Base-by-base conservation (phyloP, 2,113 vertebrate species). In the Martes martes region DNA sequence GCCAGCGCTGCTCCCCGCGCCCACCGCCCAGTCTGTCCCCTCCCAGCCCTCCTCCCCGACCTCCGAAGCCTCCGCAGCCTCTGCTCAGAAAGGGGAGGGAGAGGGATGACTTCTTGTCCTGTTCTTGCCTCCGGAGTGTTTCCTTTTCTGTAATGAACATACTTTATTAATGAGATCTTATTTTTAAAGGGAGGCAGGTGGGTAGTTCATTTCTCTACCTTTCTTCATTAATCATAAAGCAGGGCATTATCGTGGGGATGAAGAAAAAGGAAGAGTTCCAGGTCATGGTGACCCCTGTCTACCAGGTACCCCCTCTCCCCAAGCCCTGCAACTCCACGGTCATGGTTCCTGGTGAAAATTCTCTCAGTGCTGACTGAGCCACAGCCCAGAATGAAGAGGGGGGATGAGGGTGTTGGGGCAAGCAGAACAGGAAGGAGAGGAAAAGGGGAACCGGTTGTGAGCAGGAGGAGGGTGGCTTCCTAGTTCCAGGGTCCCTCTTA, bases 11-110 rank as follows among this genome's bases (percentile, higher is more conserved):
- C 63, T 67, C 28, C 50, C 8, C 2, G 0, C 2, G 4, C 67
- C 81, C 33, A 0, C 21, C 0, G 0, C 47, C n/a, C 36, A 7
- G 26, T 2, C 14, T 10, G 1, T 2, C 3, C 26, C 36, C 47
- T 76, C 24, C 76, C 18, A 7, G 16, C 5, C 0, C 45, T 4
- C 9, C 8, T 6, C 21, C 28, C 23, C 50, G 3, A 9, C 10
- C 61, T 36, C 23, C 0, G 57, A n/a, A 26, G 36, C 11, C 79
- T 69, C 88, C 15, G 0, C 42, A 10, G 11, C 76, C 83, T 36
- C 88, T 50, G 26, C 61, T 74, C 19, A 18, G 59, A 71, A 19
- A 1, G 9, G 67, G 26, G 26, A 47, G 42, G 6, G 4, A 67
- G 7, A 7, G 42, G 63, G 2, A 33, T 13, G n/a, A 33, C 14